Evolutionary conservation across 2,888 invertebrate genomes (phyloP).

Genomic region (Andricus curvator): DNA sequence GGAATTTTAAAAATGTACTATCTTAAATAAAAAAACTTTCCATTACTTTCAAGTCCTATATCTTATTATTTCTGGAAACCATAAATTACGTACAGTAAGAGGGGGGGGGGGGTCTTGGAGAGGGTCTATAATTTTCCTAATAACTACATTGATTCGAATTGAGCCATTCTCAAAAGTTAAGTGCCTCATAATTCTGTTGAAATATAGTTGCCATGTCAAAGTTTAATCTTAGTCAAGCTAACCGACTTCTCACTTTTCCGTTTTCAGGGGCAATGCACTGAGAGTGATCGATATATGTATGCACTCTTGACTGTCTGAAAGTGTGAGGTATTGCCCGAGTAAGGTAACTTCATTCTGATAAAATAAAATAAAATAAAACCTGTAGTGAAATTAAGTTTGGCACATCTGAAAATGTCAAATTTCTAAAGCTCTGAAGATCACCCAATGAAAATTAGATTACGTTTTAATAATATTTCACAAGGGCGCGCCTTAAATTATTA

Average conservation of each 20-base stretch:
- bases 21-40: no score
- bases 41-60: no score
- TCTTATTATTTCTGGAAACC: no score
- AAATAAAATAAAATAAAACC: neutral
- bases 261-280: conserved; percentile 41
- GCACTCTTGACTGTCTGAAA: neutral
- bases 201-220: neutral
- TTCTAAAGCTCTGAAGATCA: no score
- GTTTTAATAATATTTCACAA: no score
- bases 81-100: no score
- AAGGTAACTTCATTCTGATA: neutral
- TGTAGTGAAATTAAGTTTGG: neutral
- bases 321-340: neutral
- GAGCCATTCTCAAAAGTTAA: neutral
- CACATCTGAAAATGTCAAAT: no score
- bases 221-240: conserved; percentile 15
- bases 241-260: conserved; percentile 30
- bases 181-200: neutral
- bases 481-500: no score
- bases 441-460: no score
- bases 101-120: no score
- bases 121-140: neutral
- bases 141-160: neutral
- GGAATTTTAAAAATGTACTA: no score
- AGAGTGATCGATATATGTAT: conserved; percentile 35